phyloP scores from a whole-genome alignment of 2,113 vertebrate species.

The Coreoperca whiteheadi region DNA sequence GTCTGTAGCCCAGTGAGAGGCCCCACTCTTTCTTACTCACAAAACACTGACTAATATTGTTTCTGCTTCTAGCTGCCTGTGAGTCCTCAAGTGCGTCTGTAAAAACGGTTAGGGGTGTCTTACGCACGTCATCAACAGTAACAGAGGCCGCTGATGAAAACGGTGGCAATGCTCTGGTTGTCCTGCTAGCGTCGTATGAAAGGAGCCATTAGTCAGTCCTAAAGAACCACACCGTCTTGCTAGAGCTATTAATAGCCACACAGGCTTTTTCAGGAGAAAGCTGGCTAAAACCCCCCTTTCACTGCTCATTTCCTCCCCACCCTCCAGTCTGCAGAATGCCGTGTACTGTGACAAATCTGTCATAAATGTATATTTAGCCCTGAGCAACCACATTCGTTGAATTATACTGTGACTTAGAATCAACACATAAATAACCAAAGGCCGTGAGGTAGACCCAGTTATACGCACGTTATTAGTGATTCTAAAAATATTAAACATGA shows the following conservation, averaged over 20 bases:
- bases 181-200: constrained; percentile 53
- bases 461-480: neutral
- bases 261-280: constrained; percentile 48
- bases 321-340: constrained; percentile 59
- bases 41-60: constrained; percentile 54
- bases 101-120: constrained; percentile 45
- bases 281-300: constrained; percentile 53
- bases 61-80: constrained; percentile 29
- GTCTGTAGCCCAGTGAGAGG: neutral
- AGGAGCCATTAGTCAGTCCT: constrained; percentile 68
- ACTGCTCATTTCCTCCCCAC: constrained; percentile 79
- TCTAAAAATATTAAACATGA: neutral
- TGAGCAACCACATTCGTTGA: constrained; percentile 9
- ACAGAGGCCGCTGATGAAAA: constrained; percentile 67
- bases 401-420: constrained; percentile 45
- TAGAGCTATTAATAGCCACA: constrained; percentile 75
- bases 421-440: constrained; percentile 6
- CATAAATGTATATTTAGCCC: constrained; percentile 72
- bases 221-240: constrained; percentile 48
- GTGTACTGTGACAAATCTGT: constrained; percentile 59
- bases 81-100: constrained; percentile 56
- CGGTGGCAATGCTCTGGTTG: constrained; percentile 42
- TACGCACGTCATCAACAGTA: constrained; percentile 63
- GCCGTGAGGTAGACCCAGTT: neutral
- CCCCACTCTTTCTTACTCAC: constrained; percentile 37